Conservation (phyloP, 2,113 vertebrate genomes). For the Scolopax mira region DNA sequence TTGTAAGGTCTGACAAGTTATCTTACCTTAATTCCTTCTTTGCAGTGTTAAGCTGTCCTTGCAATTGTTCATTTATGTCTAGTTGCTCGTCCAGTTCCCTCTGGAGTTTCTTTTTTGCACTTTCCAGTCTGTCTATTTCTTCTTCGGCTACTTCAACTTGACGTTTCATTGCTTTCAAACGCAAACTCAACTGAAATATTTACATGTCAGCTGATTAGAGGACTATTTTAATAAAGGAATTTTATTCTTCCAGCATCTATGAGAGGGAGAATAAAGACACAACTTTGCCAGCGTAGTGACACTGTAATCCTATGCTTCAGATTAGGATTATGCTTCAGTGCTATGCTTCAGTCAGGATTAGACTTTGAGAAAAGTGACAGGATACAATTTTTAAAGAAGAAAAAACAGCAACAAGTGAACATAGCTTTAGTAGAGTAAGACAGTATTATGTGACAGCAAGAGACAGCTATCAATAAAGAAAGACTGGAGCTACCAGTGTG, state of each 20-base stretch:
- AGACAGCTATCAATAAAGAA: background rate
- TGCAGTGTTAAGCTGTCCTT: constrained; percentile 86
- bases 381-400: background rate
- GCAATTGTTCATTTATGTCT: constrained; percentile 90
- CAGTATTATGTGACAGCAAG: background rate
- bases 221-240: constrained; percentile 23
- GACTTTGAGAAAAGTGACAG: background rate
- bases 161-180: constrained; percentile 94
- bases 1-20: background rate
- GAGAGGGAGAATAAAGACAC: constrained; percentile 48
- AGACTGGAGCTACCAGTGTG: background rate
- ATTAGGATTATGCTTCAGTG: too few relatives aligned
- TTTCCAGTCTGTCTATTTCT: constrained; percentile 93
- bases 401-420: background rate
- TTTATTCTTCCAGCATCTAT: constrained; percentile 49
- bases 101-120: constrained; percentile 92
- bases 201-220: constrained; percentile 39
- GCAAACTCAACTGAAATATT: constrained; percentile 86
- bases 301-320: constrained; percentile 13
- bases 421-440: background rate
- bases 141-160: constrained; percentile 96
- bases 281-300: constrained; percentile 38
- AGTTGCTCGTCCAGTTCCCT: constrained; percentile 94
- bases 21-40: constrained; percentile 87
- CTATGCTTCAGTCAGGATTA: background rate